A percentile compares a stretch with the other conserved stretches of the same genome.
Evolutionary conservation across 2,888 invertebrate genomes (phyloP).

Genomic region (Eutolmus rufibarbis): DNA sequence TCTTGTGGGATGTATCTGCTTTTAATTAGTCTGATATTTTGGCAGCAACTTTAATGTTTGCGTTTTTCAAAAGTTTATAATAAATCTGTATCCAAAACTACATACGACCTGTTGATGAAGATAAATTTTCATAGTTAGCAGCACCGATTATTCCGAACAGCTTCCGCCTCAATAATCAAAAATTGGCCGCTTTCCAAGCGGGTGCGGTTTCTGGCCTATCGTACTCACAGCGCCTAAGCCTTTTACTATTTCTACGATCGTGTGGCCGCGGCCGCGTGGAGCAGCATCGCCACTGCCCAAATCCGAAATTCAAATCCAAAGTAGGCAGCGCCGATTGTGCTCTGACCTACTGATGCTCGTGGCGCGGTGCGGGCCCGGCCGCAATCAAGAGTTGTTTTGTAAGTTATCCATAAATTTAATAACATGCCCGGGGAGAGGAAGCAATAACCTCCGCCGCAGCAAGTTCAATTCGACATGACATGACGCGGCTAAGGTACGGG

Average conservation of each 20-base stretch:
- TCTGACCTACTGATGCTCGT: neutral
- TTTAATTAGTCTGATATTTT: neutral
- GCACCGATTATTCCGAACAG: neutral
- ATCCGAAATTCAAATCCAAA: neutral
- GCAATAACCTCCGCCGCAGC: constrained; percentile 24
- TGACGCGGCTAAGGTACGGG: constrained; percentile 20
- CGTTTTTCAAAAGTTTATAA: neutral
- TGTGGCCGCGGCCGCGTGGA: neutral
- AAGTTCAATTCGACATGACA: constrained; percentile 38
- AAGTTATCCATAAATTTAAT: constrained; percentile 36
- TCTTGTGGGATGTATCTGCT: neutral
- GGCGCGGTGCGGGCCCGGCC: neutral
- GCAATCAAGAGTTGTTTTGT: constrained; percentile 26
- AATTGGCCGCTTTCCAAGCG: constrained; percentile 7
- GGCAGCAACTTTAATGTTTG: neutral
- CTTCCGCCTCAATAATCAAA: neutral
- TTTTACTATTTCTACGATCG: neutral
- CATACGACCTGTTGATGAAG: neutral
- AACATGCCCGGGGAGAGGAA: constrained; percentile 22
- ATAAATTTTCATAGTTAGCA: neutral
- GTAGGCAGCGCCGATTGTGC: neutral
- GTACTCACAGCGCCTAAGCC: neutral
- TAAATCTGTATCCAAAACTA: neutral
- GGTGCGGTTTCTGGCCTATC: neutral
- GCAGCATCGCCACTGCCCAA: neutral